A percentile compares a stretch with the other conserved stretches of the same genome.
These are phyloP conservation scores for Lepidochrysops patricia DNA, from an alignment of 2,888 invertebrate species.

Conservation along the genomic window DNA sequence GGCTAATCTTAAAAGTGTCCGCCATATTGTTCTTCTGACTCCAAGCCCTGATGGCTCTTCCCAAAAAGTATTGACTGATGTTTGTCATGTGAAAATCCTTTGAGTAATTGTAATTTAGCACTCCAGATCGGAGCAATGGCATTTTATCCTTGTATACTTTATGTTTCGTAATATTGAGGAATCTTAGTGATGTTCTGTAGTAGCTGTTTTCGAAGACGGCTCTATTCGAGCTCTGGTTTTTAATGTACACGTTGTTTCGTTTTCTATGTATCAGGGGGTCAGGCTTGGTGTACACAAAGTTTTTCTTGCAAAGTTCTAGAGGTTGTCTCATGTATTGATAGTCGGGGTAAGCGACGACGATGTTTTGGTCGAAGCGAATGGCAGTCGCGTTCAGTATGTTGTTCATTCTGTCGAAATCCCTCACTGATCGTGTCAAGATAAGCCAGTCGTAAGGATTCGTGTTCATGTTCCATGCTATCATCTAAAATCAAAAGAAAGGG, in stretches of 20 bases:
- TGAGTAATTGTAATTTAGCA: constrained; percentile 42
- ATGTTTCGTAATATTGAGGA: constrained; percentile 41
- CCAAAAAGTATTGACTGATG: constrained; percentile 39
- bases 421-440: constrained; percentile 38
- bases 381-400: constrained; percentile 46
- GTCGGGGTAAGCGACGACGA: constrained; percentile 42
- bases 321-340: constrained; percentile 14
- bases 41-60: constrained; percentile 29
- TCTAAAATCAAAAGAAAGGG: constrained; percentile 32
- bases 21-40: constrained; percentile 21
- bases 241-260: constrained; percentile 17
- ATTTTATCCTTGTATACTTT: constrained; percentile 37
- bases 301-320: constrained; percentile 38
- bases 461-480: constrained; percentile 44
- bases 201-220: constrained; percentile 43
- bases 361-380: constrained; percentile 55
- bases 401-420: constrained; percentile 42
- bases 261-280: constrained; percentile 18
- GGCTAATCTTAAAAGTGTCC: constrained; percentile 30
- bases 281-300: constrained; percentile 38
- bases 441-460: constrained; percentile 56
- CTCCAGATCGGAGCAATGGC: constrained; percentile 43
- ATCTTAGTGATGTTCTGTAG: constrained; percentile 43
- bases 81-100: constrained; percentile 45
- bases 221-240: constrained; percentile 25